phyloP scores from a whole-genome alignment of 2,113 vertebrate genomes.

The Heterotis niloticus region DNA sequence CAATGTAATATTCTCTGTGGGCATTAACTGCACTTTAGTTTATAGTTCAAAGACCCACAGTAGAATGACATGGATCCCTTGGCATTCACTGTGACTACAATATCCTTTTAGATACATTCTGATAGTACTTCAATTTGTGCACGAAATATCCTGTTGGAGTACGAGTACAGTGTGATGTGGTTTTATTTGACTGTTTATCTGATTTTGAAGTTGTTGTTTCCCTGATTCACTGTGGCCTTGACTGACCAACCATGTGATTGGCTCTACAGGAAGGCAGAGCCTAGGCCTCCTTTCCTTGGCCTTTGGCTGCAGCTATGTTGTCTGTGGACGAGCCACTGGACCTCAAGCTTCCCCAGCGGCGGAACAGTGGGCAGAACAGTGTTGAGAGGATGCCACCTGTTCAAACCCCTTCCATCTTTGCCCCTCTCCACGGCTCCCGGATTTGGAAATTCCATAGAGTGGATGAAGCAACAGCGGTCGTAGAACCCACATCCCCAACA shows the following conservation, averaged over 20 bases:
- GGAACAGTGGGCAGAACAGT: constrained; percentile 65
- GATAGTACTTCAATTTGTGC: background rate
- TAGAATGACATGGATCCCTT: no score
- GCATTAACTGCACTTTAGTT: no score
- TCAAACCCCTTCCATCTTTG: constrained; percentile 32
- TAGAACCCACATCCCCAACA: constrained; percentile 50
- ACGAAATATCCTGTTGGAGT: background rate
- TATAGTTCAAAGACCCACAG: no score
- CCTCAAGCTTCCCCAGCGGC: constrained; percentile 84
- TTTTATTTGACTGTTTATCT: background rate
- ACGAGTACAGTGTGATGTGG: background rate
- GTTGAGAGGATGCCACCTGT: constrained; percentile 41
- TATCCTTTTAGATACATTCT: no score
- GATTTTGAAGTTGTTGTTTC: constrained; percentile 27
- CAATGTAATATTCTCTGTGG: no score
- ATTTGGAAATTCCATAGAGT: constrained; percentile 67
- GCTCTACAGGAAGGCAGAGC: constrained; percentile 49
- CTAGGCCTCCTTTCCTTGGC: constrained; percentile 17
- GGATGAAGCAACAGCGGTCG: constrained; percentile 68
- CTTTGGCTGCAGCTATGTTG: constrained; percentile 71
- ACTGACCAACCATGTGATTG: constrained; percentile 31
- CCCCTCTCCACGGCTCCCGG: constrained; percentile 53
- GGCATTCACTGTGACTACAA: no score
- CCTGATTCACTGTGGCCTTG: background rate
- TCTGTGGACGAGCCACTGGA: constrained; percentile 94